Percentiles rank a stretch among this genome's conserved stretches.
These are phyloP conservation scores for Pluvianellus socialis DNA, from an alignment of 2,113 vertebrate species.

Conservation along the genomic window DNA sequence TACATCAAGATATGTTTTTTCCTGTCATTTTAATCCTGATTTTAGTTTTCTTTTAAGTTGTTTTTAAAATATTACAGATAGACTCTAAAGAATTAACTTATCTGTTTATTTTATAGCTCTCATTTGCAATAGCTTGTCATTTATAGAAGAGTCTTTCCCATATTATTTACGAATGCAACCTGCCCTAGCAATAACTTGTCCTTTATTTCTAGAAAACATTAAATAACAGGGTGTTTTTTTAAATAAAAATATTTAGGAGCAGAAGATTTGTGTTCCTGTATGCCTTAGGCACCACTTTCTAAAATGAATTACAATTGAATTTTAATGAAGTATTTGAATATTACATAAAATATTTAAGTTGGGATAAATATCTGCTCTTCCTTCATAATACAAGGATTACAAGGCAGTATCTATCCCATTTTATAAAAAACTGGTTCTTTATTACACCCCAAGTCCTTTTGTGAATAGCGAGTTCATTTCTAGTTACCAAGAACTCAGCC, in stretches of 20 bases:
- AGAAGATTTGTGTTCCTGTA: background rate
- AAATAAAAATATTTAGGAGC: background rate
- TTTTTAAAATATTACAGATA: background rate
- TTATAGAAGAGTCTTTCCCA: background rate
- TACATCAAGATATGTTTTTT: background rate
- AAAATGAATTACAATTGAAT: background rate
- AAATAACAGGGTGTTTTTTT: accelerated
- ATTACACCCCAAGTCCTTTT: background rate
- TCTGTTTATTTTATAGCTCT: background rate
- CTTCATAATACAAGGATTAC: background rate
- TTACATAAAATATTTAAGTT: background rate
- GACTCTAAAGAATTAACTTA: background rate
- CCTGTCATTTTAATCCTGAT: accelerated
- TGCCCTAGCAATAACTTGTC: background rate
- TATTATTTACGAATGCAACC: background rate
- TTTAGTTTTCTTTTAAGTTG: background rate
- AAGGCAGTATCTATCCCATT: background rate
- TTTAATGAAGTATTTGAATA: background rate
- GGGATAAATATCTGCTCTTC: background rate
- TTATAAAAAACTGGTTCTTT: background rate
- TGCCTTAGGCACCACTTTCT: background rate
- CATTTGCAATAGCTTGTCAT: background rate
- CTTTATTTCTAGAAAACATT: background rate
- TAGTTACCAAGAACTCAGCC: background rate
- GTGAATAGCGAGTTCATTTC: background rate